phyloP scores from a whole-genome alignment of 2,888 invertebrate species.

The Drosophila kanekoi region DNA sequence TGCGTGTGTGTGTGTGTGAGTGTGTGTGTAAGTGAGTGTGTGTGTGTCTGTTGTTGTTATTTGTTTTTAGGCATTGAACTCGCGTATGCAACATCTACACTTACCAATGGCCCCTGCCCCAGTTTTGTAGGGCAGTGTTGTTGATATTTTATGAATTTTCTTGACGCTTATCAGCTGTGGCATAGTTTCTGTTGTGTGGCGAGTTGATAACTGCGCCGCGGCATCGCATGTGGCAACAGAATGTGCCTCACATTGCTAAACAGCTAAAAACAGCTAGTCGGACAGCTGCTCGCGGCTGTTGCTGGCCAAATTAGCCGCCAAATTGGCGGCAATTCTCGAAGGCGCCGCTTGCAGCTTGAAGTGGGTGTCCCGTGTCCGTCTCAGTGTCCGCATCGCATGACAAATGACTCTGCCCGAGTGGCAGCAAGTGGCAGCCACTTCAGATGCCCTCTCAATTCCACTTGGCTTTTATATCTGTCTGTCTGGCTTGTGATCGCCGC shows the following conservation, averaged over 20 bases:
- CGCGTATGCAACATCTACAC: slow-evolving; percentile 30
- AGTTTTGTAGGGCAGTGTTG: slow-evolving; percentile 14
- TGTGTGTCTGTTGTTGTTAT: slow-evolving; percentile 17
- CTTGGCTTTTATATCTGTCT: slow-evolving; percentile 6
- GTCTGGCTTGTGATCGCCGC: slow-evolving; percentile 24
- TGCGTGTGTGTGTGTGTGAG: not conserved
- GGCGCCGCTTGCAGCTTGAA: slow-evolving; percentile 55
- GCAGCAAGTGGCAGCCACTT: slow-evolving; percentile 64
- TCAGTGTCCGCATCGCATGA: slow-evolving; percentile 63
- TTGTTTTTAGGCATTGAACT: slow-evolving; percentile 14
- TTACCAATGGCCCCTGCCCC: slow-evolving; percentile 33
- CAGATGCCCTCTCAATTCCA: slow-evolving; percentile 27
- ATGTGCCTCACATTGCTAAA: slow-evolving; percentile 66
- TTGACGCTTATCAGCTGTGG: slow-evolving; percentile 54
- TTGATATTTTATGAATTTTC: slow-evolving; percentile 24
- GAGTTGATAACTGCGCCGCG: slow-evolving; percentile 49
- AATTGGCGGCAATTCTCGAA: slow-evolving; percentile 72
- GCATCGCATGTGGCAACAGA: slow-evolving; percentile 64
- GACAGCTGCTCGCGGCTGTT: slow-evolving; percentile 50
- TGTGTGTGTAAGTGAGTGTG: not conserved
- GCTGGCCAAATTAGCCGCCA: slow-evolving; percentile 58
- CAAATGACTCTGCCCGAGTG: slow-evolving; percentile 57
- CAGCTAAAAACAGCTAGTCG: slow-evolving; percentile 32
- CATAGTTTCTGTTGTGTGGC: slow-evolving; percentile 46
- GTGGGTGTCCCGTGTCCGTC: slow-evolving; percentile 45